Conservation (phyloP, 2,888 invertebrate species). For the Hydrotaea cyrtoneurina region DNA sequence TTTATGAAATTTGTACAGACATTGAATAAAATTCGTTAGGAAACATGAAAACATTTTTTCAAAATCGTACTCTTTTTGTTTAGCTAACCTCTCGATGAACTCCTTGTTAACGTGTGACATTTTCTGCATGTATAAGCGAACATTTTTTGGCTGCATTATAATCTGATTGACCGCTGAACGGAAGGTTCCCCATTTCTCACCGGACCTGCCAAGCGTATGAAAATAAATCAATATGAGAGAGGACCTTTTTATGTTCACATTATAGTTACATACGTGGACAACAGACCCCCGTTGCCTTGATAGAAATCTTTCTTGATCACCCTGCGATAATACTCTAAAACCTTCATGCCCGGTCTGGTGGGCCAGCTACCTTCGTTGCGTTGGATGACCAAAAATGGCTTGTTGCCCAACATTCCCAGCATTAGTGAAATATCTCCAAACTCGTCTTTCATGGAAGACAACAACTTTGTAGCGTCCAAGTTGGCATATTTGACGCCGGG, state of each 20-base stretch:
- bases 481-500: constrained; percentile 76
- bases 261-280: constrained; percentile 54
- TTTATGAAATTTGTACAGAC: not conserved
- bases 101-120: constrained; percentile 82
- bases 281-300: constrained; percentile 65
- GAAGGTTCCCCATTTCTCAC: constrained; percentile 85
- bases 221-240: not conserved
- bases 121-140: constrained; percentile 82
- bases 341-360: constrained; percentile 77
- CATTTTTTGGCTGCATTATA: constrained; percentile 84
- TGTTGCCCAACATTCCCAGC: constrained; percentile 75
- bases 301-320: constrained; percentile 70
- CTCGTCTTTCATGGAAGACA: constrained; percentile 67
- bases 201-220: constrained; percentile 71
- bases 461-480: constrained; percentile 64
- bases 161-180: constrained; percentile 86
- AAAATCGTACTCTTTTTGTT: too few relatives aligned
- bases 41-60: too few relatives aligned
- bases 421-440: constrained; percentile 80
- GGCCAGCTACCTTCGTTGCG: constrained; percentile 82
- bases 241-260: not conserved
- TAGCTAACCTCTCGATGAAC: constrained; percentile 75
- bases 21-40: not conserved
- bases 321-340: constrained; percentile 79
- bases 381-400: constrained; percentile 78